Conservation (phyloP, 1,140 invertebrate species). For the Bombus confusus region DNA sequence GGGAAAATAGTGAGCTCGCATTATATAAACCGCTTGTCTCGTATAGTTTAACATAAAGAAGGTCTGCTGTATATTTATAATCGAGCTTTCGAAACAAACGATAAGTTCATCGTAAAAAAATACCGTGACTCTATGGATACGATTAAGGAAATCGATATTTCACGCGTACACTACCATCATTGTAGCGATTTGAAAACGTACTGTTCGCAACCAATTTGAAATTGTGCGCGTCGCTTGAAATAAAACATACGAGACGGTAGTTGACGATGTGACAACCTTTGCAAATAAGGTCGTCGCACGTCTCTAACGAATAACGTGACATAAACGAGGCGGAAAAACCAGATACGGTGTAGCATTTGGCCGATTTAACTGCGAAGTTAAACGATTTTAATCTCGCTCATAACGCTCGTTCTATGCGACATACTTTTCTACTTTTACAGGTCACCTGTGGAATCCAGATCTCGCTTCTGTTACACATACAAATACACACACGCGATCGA, state of each 20-base stretch:
- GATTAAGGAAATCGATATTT: not conserved
- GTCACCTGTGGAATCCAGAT: slow-evolving; percentile 41
- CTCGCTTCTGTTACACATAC: not conserved
- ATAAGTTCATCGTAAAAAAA: not conserved
- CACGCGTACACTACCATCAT: too few relatives aligned
- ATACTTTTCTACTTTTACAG: slow-evolving; percentile 28
- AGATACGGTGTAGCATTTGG: not conserved
- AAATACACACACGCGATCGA: not conserved
- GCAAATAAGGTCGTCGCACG: slow-evolving; percentile 4
- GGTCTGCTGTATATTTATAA: not conserved
- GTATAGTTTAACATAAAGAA: not conserved
- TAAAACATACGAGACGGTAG: not conserved
- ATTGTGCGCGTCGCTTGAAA: not conserved
- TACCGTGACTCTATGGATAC: not conserved
- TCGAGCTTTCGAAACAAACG: not conserved
- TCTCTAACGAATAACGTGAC: not conserved
- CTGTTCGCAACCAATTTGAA: not conserved
- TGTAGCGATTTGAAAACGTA: not conserved
- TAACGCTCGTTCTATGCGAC: not conserved
- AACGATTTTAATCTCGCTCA: not conserved
- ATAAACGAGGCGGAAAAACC: not conserved
- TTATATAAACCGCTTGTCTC: too few relatives aligned
- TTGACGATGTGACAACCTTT: slow-evolving; percentile 1
- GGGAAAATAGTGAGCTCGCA: too few relatives aligned
- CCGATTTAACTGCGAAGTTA: not conserved